Evolutionary conservation across 2,797 vertebrate species (phyloP).

Genomic region (Oreortyx pictus): DNA sequence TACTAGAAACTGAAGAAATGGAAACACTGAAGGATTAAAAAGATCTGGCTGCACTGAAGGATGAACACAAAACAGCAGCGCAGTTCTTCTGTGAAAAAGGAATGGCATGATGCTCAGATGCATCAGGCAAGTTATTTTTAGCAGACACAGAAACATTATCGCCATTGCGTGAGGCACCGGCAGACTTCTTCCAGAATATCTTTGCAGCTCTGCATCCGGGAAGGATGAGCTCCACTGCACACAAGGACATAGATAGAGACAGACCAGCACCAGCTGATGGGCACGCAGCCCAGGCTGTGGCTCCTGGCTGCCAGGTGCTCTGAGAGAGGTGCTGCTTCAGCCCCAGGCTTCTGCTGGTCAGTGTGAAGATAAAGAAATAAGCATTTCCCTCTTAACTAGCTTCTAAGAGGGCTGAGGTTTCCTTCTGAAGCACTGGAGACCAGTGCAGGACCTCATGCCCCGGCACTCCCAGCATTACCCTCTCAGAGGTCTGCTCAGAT

Average conservation of each 20-base stretch:
- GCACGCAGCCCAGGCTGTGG: not conserved
- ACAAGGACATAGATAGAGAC: not conserved
- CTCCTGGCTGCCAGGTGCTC: not conserved
- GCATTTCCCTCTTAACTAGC: not conserved
- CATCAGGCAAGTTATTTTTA: constrained; percentile 69
- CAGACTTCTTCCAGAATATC: constrained; percentile 41
- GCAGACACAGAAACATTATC: constrained; percentile 50
- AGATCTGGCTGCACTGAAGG: not conserved
- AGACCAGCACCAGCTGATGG: not conserved
- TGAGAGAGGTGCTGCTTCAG: not conserved
- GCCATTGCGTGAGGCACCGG: constrained; percentile 23
- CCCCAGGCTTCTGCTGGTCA: not conserved
- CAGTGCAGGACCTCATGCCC: not conserved
- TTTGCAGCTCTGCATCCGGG: not conserved
- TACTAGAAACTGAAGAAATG: not conserved
- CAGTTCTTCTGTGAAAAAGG: constrained; percentile 23
- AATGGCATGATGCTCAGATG: constrained; percentile 22
- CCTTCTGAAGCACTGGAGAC: not conserved
- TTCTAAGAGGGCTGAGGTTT: not conserved
- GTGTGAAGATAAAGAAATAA: not conserved
- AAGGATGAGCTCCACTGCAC: constrained; percentile 6
- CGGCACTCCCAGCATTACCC: not conserved
- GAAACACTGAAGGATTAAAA: not conserved
- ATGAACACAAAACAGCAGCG: not conserved
- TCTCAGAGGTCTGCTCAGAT: constrained; percentile 21